phyloP scores from a whole-genome alignment of 2,888 invertebrate species.

The Polydesmus complanatus region DNA sequence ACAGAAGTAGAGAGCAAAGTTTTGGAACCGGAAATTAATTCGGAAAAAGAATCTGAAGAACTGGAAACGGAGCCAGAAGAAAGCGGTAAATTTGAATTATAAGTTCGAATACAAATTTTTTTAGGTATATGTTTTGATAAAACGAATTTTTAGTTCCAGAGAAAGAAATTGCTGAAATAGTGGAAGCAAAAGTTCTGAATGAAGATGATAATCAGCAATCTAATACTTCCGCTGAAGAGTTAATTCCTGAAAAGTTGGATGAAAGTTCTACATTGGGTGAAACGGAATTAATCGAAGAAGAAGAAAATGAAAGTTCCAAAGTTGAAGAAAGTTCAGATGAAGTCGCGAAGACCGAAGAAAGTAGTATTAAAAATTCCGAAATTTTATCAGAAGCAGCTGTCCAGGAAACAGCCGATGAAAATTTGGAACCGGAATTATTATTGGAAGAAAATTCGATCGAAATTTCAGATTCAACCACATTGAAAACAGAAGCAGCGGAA shows the following conservation, averaged over 20 bases:
- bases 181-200: slow-evolving; percentile 13
- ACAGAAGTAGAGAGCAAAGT: too few species aligned
- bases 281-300: neutral
- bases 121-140: neutral
- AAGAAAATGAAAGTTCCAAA: too few species aligned
- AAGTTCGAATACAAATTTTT: neutral
- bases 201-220: slow-evolving; percentile 22
- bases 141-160: too few species aligned
- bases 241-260: too few species aligned
- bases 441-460: neutral
- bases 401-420: slow-evolving; percentile 14
- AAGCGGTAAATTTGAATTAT: neutral
- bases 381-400: slow-evolving; percentile 21
- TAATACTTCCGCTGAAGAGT: slow-evolving; percentile 24
- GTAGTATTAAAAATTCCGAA: slow-evolving; percentile 29
- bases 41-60: too few species aligned
- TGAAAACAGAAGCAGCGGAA: neutral
- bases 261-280: slow-evolving; percentile 5
- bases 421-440: neutral
- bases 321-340: slow-evolving; percentile 8
- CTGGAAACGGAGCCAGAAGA: slow-evolving; percentile 41
- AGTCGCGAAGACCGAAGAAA: slow-evolving; percentile 37
- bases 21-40: too few species aligned
- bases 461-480: neutral
- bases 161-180: slow-evolving; percentile 21